Evolutionary conservation across 2,888 invertebrate genomes (phyloP).

Genomic region (Agriopis leucophaearia): DNA sequence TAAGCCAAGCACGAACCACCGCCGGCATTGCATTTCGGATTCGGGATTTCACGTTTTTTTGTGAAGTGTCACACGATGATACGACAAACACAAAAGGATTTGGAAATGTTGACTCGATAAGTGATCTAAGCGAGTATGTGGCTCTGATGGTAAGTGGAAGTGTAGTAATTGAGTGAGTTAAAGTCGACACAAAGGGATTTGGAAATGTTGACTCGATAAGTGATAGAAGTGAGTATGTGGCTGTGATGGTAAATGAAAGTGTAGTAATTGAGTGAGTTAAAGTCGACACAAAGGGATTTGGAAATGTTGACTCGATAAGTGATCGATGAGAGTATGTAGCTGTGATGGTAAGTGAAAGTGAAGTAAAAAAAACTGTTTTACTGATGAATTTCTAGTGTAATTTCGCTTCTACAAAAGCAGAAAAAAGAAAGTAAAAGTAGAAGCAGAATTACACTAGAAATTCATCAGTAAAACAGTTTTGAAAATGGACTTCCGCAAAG

Average conservation of each 20-base stretch:
- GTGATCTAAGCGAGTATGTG: not conserved
- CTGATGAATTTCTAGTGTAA: too few species aligned
- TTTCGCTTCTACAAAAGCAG: too few species aligned
- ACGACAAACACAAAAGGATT: not conserved
- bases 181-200: not conserved
- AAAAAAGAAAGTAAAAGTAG: too few species aligned
- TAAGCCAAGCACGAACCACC: slow-evolving; percentile 25
- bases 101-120: not conserved
- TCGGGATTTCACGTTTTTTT: not conserved
- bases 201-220: not conserved
- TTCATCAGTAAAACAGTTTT: too few species aligned
- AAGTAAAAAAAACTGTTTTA: too few species aligned
- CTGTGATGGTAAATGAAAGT: not conserved
- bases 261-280: too few species aligned
- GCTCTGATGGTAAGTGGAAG: not conserved
- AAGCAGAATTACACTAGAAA: too few species aligned
- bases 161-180: too few species aligned
- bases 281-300: not conserved
- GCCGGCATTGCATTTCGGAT: slow-evolving; percentile 12
- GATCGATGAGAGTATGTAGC: not conserved
- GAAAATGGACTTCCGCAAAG: too few species aligned
- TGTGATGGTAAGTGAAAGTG: not conserved
- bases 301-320: not conserved
- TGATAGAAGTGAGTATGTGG: not conserved
- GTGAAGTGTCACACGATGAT: not conserved